Evolutionary conservation across 2,113 vertebrate genomes (phyloP).

Genomic region (Falco punctatus): DNA sequence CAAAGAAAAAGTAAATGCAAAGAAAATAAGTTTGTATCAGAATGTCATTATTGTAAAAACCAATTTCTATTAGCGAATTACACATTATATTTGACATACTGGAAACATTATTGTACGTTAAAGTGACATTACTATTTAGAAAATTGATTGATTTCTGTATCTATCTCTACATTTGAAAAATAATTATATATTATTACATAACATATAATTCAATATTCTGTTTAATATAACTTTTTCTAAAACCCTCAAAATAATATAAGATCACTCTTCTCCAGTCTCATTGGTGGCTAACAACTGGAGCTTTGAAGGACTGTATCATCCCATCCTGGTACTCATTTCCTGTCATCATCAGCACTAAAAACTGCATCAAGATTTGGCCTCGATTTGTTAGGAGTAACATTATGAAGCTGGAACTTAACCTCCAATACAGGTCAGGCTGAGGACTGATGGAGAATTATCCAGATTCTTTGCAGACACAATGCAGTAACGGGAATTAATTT

Average conservation of each 20-base stretch:
- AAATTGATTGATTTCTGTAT: neutral
- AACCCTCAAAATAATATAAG: neutral
- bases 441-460: neutral
- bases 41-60: neutral
- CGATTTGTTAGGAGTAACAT: neutral
- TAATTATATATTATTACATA: neutral
- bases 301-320: neutral
- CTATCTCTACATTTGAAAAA: neutral
- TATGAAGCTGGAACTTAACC: neutral
- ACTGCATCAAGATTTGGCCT: neutral
- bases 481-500: neutral
- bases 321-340: rapidly evolving
- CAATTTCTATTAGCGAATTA: neutral
- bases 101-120: neutral
- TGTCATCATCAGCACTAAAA: neutral
- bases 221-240: neutral
- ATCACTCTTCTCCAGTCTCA: neutral
- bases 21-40: neutral
- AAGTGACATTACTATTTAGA: neutral
- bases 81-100: neutral
- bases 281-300: neutral
- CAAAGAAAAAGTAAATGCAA: neutral
- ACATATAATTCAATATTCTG: neutral
- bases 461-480: neutral
- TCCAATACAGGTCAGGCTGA: neutral